Evolutionary conservation across 2,113 vertebrate species (phyloP), one percentile per base, ranked within the genome.

Genomic region (Catharus minimus): DNA sequence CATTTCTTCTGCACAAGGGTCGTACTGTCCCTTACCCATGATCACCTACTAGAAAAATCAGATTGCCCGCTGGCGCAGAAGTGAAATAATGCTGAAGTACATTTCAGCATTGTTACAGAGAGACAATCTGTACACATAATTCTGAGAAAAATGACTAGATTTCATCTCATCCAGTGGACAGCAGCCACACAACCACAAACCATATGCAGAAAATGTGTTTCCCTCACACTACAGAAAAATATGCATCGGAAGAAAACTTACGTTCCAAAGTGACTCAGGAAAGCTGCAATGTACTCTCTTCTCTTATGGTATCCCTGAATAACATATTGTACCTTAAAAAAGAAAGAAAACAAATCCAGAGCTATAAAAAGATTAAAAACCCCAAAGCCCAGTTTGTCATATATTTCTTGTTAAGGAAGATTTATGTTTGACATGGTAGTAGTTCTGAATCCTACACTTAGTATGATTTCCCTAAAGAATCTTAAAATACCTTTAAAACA

Each of bases 261-360:
- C 99, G 98, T 99, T 98, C 99, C 99, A 93, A 99, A 99, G 97
- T 99, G 99, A 95, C 99, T 99, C 88, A 99, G 98, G 91, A 99
- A 99, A 84, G 99, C 99, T 65, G 99, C 99, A 12, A 99, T 99
- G 89, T 99, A 99, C 82, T 99, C 99, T 95, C 99, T 98, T 94
- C 99, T 98, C 94, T 99, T 99, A 97, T 99, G 99, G 92, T 99
- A 99, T 72, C 99, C 99, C 96, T 99, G 99, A 96, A 99, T 99
- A 86, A 99, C 98, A 94, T 99, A 99, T 79, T 99, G 99, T 91
- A 99, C 99, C 99, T 99, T 87, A 20, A 97, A 97, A 52, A 79
- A 91, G 52, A 88, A 84, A 64, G 71, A 1, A 93, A 82, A 68
- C 21, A 92, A 76, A 95, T 61, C 53, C 88, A 85, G 71, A 89